Evolutionary conservation across 2,888 invertebrate genomes (phyloP).

Genomic region (Stenolophus ochropezus): DNA sequence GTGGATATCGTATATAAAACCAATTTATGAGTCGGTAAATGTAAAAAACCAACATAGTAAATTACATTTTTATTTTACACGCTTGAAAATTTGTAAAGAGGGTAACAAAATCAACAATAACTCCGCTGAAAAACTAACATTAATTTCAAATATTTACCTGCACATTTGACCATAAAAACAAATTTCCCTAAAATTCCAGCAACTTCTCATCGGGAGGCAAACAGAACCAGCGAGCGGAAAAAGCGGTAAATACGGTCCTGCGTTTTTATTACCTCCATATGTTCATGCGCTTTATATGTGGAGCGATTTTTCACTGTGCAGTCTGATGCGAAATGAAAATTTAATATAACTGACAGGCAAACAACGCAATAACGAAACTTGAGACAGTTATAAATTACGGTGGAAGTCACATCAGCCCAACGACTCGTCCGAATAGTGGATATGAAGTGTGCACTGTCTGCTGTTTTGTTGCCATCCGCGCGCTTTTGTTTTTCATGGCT

Average conservation of each 20-base stretch:
- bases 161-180: neutral
- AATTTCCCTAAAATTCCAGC: constrained; percentile 1
- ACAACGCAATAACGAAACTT: constrained; percentile 54
- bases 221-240: neutral
- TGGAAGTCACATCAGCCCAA: constrained; percentile 44
- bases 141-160: constrained; percentile 23
- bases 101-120: neutral
- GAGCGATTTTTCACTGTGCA: constrained; percentile 39
- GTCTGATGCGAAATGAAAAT: constrained; percentile 52
- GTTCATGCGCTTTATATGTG: constrained; percentile 22
- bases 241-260: neutral
- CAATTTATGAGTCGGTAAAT: neutral
- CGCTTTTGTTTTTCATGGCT: constrained; percentile 15
- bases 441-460: constrained; percentile 26
- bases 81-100: neutral
- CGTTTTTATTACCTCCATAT: constrained; percentile 16
- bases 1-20: neutral
- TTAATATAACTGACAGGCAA: constrained; percentile 55
- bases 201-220: neutral
- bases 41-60: neutral
- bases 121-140: neutral
- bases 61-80: neutral
- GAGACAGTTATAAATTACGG: constrained; percentile 53
- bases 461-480: neutral
- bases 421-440: constrained; percentile 42